Base-by-base conservation (phyloP, 2,888 invertebrate genomes). In the Diaprepes abbreviatus region DNA sequence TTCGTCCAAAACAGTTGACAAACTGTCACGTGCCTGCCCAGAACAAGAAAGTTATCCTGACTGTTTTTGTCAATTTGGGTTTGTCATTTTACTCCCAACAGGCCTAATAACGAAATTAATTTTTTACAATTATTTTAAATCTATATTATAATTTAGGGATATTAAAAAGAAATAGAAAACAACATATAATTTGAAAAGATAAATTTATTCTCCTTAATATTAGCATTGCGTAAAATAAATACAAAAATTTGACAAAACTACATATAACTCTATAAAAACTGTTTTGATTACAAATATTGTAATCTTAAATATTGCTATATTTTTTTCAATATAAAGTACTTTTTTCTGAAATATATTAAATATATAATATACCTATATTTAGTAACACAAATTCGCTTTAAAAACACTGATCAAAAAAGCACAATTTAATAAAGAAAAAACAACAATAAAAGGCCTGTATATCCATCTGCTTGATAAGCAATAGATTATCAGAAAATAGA, bases 351-450 rank as follows among this genome's bases (percentile, higher is more conserved):
- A 78, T 79, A 79, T 80, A 79, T 78, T 81, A 79, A 67, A 79
- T 79, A 80, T 79, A 77, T 70, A 17, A 68, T 69, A 69, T 72
- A 48, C 82, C 77, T 82, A 82, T 79, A 75, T 82, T 79, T 84
- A 84, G 82, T 84, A 84, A 84, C 84, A 84, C 84, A 84, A 83
- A 84, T 78, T 81, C 71, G 83, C 83, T 83, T 83, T 78, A 81
- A 80, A 60, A 54, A 36, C 40, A 33, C 36, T 6, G 33, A 19
- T 19, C 77, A 79, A 80, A 80, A 77, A 78, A 80, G 80, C 76
- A 76, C 76, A 79, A 78, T 79, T 79, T 79, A 80, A 78, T 79
- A 76, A 80, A 80, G 82, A 82, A 21, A 21, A 10, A 21, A 4
- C 5, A n/a, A n/a, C 5, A 24, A 24, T 5, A 24, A 5, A 24